Base-by-base conservation (phyloP, 2,113 vertebrate species). In the Sapajus apella region DNA sequence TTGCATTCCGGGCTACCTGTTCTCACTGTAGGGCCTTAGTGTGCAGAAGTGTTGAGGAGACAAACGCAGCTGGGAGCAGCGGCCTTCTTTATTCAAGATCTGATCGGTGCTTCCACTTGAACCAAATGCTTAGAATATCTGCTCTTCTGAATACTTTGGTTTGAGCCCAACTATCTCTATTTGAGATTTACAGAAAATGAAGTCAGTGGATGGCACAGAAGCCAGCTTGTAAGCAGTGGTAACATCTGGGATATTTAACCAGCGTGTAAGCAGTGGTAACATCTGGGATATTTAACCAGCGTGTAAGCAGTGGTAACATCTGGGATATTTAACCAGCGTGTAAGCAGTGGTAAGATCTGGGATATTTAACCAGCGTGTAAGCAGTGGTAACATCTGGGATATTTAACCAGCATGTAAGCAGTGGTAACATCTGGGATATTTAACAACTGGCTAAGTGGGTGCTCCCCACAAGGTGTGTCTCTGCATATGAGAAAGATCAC, bases 391-490 rank as follows among this genome's bases (percentile, higher is more conserved):
- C 3, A 43, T 43, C 43, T 43, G 43, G 4, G 43, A 5, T 43
- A 43, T 43, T 43, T 43, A 43, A 43, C 45, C 66, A 81, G 23
- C 0, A 2, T 8, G 43, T 9, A 27, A 47, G 30, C 35, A 37
- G 12, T 0, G 32, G 12, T 9, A 14, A 8, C 1, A 1, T 40
- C 30, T 1, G 1, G 37, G 17, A 27, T 9, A 12, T 17, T 80
- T 43, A 94, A 30, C 43, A 25, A 30, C 21, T 0, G 43, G 21
- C 3, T 43, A 17, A 35, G 2, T 0, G 21, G 55, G 2, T 18
- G 9, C 45, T 17, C 3, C 16, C 52, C 8, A 14, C 2, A 72
- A 6, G 4, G 12, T 32, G 50, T 3, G 50, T 17, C 72, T 3
- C 0, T 9, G 40, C 16, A 0, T 1, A 16, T 17, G 1, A 30